Percentiles rank a stretch among this genome's conserved stretches.
phyloP scores from a whole-genome alignment of 2,888 invertebrate genomes.

The Tuberolachnus salignus region DNA sequence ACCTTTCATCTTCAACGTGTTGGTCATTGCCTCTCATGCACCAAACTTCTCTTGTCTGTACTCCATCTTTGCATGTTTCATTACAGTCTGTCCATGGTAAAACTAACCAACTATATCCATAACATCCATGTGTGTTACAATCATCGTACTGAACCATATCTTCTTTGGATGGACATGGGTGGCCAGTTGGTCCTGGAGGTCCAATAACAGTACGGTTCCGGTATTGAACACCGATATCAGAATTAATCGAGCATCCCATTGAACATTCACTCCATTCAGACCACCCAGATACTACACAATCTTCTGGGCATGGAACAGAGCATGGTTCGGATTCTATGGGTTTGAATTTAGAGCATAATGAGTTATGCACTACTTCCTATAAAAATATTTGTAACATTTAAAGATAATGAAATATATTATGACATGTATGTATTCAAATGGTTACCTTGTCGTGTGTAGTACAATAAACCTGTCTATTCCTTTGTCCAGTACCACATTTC shows the following conservation, averaged over 20 bases:
- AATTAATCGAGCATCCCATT: slow-evolving; percentile 61
- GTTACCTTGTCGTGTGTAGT: slow-evolving; percentile 66
- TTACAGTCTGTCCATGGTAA: slow-evolving; percentile 69
- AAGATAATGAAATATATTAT: not conserved
- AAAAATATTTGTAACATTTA: not conserved
- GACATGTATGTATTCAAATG: not conserved
- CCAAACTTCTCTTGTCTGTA: slow-evolving; percentile 65
- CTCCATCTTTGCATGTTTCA: slow-evolving; percentile 63
- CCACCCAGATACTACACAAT: slow-evolving; percentile 73
- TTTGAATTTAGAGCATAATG: slow-evolving; percentile 65
- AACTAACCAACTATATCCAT: slow-evolving; percentile 69
- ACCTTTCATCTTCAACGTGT: slow-evolving; percentile 67
- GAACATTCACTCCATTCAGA: slow-evolving; percentile 67
- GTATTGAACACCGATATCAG: slow-evolving; percentile 60
- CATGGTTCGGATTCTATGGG: slow-evolving; percentile 68
- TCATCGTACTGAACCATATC: slow-evolving; percentile 67
- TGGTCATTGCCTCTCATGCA: slow-evolving; percentile 69
- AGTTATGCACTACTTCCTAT: slow-evolving; percentile 66
- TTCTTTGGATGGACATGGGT: slow-evolving; percentile 67
- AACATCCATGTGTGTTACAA: slow-evolving; percentile 68
- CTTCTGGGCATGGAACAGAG: slow-evolving; percentile 71
- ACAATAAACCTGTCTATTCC: slow-evolving; percentile 68
- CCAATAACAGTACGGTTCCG: slow-evolving; percentile 62
- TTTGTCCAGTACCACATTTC: slow-evolving; percentile 69
- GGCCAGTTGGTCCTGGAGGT: slow-evolving; percentile 64